These are phyloP conservation scores for Thinocorus orbignyianus DNA, from an alignment of 2,113 vertebrate genomes.

Conservation along the genomic window DNA sequence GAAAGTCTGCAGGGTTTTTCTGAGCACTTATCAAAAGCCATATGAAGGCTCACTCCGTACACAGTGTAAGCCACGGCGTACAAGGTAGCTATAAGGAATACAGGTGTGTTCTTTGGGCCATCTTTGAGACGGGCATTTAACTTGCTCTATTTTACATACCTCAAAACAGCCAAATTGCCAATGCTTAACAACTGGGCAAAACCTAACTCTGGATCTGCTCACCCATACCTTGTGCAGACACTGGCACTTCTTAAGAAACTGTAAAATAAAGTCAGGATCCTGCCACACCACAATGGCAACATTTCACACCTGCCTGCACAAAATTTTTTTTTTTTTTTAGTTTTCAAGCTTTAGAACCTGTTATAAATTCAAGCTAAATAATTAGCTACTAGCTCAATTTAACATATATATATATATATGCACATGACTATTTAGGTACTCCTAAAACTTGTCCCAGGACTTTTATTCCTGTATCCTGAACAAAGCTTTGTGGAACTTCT, in stretches of 20 bases:
- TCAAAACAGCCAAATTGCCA: background rate
- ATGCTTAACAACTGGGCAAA: background rate
- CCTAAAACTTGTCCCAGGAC: background rate
- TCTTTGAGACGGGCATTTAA: background rate
- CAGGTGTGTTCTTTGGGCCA: background rate
- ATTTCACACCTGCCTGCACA: background rate
- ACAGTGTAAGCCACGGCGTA: background rate
- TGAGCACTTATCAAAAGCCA: background rate
- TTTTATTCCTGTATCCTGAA: background rate
- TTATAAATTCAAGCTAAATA: background rate
- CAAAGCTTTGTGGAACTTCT: background rate
- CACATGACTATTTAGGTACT: background rate
- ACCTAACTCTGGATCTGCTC: background rate
- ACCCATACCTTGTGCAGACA: background rate
- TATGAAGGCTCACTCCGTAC: background rate
- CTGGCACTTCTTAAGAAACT: background rate
- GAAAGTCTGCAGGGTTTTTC: background rate
- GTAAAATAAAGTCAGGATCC: background rate
- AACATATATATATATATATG: background rate
- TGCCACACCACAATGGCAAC: background rate
- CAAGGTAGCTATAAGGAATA: background rate
- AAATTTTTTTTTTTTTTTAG: background rate
- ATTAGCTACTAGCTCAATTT: background rate
- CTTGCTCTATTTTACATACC: background rate
- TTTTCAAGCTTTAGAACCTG: background rate